phyloP scores from a whole-genome alignment of 1,140 invertebrate species.

The Drosophila nigrodunni region DNA sequence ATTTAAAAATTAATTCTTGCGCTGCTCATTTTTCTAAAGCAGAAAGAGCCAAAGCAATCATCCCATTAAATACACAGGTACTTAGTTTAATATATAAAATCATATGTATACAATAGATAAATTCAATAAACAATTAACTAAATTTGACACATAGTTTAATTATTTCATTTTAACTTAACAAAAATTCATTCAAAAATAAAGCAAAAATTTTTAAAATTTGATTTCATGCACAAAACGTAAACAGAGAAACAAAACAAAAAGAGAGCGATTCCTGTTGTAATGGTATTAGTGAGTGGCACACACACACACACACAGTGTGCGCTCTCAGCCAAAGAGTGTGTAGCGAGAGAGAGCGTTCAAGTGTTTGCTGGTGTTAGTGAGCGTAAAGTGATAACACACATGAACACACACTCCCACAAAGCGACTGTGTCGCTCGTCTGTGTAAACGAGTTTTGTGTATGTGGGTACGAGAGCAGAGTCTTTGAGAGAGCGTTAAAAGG shows the following conservation, averaged over 20 bases:
- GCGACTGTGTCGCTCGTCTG: background rate
- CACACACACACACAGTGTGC: background rate
- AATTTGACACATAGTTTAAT: too few relatives aligned
- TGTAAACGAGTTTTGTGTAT: background rate
- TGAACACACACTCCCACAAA: slow-evolving; percentile 17
- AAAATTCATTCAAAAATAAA: background rate
- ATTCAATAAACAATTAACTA: too few relatives aligned
- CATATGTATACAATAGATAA: too few relatives aligned
- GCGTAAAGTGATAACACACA: background rate
- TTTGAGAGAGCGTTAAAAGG: slow-evolving; percentile 23
- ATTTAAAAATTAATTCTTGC: too few relatives aligned
- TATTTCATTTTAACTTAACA: too few relatives aligned
- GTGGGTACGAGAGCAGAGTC: background rate
- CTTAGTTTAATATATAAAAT: too few relatives aligned
- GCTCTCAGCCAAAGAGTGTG: background rate
- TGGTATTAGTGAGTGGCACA: slow-evolving; percentile 35
- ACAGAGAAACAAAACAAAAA: slow-evolving; percentile 52
- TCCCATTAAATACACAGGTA: too few relatives aligned
- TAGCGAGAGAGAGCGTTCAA: slow-evolving; percentile 21
- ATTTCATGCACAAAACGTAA: slow-evolving; percentile 18
- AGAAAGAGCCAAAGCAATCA: too few relatives aligned
- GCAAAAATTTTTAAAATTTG: background rate
- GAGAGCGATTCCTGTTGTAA: slow-evolving; percentile 7
- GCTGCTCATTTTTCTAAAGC: too few relatives aligned
- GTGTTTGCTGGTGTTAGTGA: slow-evolving; percentile 41